These are phyloP conservation scores for Montipora capricornis DNA, from an alignment of 64 coral and sea anemone species.

Conservation along the genomic window DNA sequence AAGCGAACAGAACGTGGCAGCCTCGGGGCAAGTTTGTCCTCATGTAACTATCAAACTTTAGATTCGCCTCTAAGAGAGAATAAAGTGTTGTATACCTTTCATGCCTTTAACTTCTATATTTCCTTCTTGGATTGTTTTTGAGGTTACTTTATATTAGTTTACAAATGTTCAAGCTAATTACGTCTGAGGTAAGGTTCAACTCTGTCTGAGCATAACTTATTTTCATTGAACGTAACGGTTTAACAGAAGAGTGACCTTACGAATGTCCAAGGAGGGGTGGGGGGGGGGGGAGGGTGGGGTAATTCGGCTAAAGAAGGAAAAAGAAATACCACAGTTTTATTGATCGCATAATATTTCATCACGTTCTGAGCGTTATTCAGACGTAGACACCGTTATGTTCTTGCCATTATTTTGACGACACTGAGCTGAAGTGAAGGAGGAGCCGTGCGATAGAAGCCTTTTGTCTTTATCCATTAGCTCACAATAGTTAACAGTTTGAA, in stretches of 20 bases:
- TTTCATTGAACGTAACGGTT: background rate
- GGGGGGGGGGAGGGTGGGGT: background rate
- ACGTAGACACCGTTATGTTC: background rate
- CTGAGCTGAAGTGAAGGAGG: background rate
- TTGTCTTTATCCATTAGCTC: constrained; percentile 24
- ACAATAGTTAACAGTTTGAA: constrained; percentile 42
- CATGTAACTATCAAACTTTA: no score
- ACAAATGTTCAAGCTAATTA: background rate
- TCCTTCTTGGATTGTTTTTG: no score
- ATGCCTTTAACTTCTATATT: background rate
- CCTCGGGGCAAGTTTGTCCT: background rate
- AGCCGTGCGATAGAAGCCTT: background rate
- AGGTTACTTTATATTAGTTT: no score
- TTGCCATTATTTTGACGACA: background rate
- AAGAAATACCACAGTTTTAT: background rate
- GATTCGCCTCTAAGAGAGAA: background rate
- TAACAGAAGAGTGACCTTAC: background rate
- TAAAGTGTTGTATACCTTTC: background rate
- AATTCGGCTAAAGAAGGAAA: background rate
- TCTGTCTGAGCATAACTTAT: background rate
- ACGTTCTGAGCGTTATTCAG: background rate
- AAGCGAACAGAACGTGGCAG: background rate
- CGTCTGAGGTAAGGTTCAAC: background rate
- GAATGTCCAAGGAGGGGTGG: background rate
- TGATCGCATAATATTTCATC: background rate